Percentiles rank a stretch among this genome's conserved stretches.
Evolutionary conservation across 35 echinoderm and acorn worm genomes (phyloP).

Genomic region (Ophiothrix spiculata): DNA sequence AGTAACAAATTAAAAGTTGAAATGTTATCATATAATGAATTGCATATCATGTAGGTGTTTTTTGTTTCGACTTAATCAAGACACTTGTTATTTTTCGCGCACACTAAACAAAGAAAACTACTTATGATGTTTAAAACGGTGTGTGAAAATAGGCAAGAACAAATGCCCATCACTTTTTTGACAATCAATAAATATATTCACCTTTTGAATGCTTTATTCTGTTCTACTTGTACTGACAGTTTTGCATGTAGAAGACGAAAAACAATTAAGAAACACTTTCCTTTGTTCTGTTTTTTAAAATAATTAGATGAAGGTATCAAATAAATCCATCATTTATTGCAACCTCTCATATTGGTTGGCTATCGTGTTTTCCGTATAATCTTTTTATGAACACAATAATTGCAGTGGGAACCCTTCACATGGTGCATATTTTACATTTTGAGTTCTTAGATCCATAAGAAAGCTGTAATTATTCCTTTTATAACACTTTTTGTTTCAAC

Average conservation of each 20-base stretch:
- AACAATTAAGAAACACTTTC: not conserved
- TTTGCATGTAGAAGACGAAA: not conserved
- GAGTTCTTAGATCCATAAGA: no score
- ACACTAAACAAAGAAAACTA: not conserved
- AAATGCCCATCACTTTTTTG: not conserved
- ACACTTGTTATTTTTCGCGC: no score
- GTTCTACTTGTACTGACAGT: not conserved
- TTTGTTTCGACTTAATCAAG: no score
- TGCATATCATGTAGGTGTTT: no score
- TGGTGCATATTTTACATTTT: no score
- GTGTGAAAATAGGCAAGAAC: not conserved
- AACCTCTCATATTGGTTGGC: no score
- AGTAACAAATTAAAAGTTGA: no score
- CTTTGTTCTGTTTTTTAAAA: not conserved
- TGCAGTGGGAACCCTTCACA: no score
- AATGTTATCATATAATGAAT: no score
- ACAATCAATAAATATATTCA: conserved; percentile 2
- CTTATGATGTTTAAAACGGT: not conserved
- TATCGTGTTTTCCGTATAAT: not conserved
- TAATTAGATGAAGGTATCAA: not conserved
- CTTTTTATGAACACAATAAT: not conserved
- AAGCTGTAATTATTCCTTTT: no score
- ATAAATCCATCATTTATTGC: conserved; percentile 7
- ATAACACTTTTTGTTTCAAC: no score
- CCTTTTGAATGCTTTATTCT: not conserved